Conservation (phyloP, 2,113 vertebrate genomes). For the Dasyornis broadbenti region DNA sequence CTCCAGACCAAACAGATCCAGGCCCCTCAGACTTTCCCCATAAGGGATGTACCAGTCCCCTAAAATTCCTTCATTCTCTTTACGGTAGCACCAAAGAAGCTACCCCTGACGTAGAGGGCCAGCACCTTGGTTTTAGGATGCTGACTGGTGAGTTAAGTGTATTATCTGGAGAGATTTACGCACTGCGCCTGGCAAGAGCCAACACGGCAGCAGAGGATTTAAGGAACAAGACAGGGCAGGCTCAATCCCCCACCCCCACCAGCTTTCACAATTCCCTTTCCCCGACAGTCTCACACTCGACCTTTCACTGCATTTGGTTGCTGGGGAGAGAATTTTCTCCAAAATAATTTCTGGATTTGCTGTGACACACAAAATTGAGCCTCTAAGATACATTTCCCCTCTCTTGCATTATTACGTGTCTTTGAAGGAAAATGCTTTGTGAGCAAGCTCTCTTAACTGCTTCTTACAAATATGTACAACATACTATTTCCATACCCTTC, state of each 20-base stretch:
- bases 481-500: neutral
- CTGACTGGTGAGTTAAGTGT: no score
- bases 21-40: neutral
- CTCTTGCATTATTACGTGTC: fast-evolving
- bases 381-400: neutral
- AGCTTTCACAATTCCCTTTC: neutral
- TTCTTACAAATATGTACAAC: neutral
- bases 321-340: neutral
- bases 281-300: fast-evolving
- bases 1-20: neutral
- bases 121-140: fast-evolving
- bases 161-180: neutral
- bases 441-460: neutral
- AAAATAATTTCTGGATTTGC: neutral
- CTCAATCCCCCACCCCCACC: neutral
- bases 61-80: neutral
- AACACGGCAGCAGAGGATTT: fast-evolving
- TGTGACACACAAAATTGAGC: neutral
- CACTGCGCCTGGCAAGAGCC: no score
- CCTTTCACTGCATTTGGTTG: neutral
- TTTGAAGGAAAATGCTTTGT: neutral
- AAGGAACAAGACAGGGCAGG: neutral
- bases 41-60: no score
- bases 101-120: fast-evolving
- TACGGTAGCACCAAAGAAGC: neutral